Evolutionary conservation across 2,888 invertebrate genomes (phyloP), one percentile per base, ranked within the genome.

Genomic region (Chrysolina haemoptera): DNA sequence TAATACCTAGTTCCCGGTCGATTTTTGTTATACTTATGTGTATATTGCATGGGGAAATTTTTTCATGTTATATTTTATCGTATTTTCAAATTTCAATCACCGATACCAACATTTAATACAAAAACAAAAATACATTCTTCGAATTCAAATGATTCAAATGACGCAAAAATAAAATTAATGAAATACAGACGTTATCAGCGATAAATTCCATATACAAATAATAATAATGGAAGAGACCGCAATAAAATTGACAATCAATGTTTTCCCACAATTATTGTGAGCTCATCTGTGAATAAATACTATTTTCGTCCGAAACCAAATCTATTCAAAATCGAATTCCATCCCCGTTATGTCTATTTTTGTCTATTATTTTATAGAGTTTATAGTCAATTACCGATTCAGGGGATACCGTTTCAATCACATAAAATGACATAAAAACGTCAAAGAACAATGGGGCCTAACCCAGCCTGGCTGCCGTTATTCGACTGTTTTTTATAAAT

Each of bases 361-460:
- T 67, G 65, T 62, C 74, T 75, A 76, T 78, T 78, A 78, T 78
- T 78, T 78, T 76, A 78, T 55, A 68, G 65, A 68, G 72, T 79
- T 80, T 80, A 79, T 78, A 76, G 78, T 77, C 80, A 80, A 81
- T 82, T 82, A 82, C 76, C 72, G 77, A 82, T 81, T 81, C 80
- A 67, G 75, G 76, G 76, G 79, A 72, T 81, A 70, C 80, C 80
- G 76, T 79, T 79, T 82, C 82, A 80, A 82, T 82, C 81, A 82
- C 81, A 76, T 79, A 77, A 80, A 80, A 77, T 79, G 78, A 82
- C 81, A 81, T 81, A 82, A 82, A 82, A 82, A 82, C 75, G 82
- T 82, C 82, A 82, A 76, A 78, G 78, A 81, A 82, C 79, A 81
- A 81, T 76, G 74, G 69, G 78, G 43, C 67, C 73, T 65, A 74